A percentile compares a stretch with the other conserved stretches of the same genome.
Conservation (phyloP, 1,140 invertebrate genomes). For the Hormaphis cornu region DNA sequence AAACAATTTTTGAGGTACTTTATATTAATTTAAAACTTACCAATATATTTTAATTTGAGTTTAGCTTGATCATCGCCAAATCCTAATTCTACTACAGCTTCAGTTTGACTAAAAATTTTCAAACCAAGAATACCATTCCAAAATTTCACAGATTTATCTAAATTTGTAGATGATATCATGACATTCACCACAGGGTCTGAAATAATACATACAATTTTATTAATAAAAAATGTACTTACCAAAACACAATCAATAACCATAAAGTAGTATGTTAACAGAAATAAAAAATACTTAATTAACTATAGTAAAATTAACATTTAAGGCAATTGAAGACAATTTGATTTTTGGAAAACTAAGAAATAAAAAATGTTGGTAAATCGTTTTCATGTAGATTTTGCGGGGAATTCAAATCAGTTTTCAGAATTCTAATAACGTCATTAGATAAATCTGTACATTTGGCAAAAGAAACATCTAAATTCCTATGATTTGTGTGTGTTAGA, state of each 20-base stretch:
- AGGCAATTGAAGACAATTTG: no score
- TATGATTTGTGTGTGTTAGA: no score
- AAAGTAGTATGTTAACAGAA: no score
- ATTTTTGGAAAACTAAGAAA: no score
- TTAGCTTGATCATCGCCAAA: conserved; percentile 66
- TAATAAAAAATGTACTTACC: not conserved
- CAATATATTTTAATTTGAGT: conserved; percentile 62
- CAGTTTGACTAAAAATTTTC: conserved; percentile 54
- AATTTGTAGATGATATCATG: conserved; percentile 65
- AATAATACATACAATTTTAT: conserved; percentile 36
- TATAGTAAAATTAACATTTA: no score
- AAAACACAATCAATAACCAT: conserved; percentile 11
- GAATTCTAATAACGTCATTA: no score
- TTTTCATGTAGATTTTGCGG: no score
- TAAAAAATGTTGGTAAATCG: no score
- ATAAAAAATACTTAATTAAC: no score
- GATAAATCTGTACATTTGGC: no score
- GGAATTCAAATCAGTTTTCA: no score
- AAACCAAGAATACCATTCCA: conserved; percentile 72
- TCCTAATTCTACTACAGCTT: conserved; percentile 54
- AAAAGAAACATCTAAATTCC: no score
- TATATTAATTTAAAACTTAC: conserved; percentile 41
- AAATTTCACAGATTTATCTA: conserved; percentile 65
- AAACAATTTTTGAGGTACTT: not conserved
- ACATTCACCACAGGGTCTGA: conserved; percentile 77